phyloP scores from a whole-genome alignment of 2,888 invertebrate genomes.

The Rapana venosa region DNA sequence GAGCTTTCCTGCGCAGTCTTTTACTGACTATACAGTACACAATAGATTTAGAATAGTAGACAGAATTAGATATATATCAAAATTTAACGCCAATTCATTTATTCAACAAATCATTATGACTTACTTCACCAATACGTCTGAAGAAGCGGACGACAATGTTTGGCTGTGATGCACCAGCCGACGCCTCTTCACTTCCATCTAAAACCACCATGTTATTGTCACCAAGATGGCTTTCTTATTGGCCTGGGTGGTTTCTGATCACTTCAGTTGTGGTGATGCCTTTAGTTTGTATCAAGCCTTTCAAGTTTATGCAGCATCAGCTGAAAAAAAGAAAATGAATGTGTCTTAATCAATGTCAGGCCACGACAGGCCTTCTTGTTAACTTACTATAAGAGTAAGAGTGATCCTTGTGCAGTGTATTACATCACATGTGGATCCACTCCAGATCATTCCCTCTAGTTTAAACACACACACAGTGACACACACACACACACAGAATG shows the following conservation, averaged over 20 bases:
- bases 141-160: constrained; percentile 43
- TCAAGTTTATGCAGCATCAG: neutral
- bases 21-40: neutral
- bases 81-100: no score
- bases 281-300: neutral
- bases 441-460: no score
- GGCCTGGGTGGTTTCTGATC: neutral
- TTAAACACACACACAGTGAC: no score
- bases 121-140: constrained; percentile 47
- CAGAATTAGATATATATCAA: neutral
- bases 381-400: no score
- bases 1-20: neutral
- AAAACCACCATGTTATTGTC: constrained; percentile 29
- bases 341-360: no score
- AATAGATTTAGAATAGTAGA: neutral
- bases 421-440: no score
- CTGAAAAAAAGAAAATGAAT: neutral
- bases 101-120: neutral
- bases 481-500: no score
- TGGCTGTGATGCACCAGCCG: constrained; percentile 38
- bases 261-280: neutral
- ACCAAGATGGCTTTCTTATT: neutral
- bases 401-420: no score
- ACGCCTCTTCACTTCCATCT: constrained; percentile 42
- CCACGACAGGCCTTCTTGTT: no score